Evolutionary conservation across 1,140 invertebrate genomes (phyloP), one percentile per base, ranked within the genome.

Genomic region (Cherax quadricarinatus): DNA sequence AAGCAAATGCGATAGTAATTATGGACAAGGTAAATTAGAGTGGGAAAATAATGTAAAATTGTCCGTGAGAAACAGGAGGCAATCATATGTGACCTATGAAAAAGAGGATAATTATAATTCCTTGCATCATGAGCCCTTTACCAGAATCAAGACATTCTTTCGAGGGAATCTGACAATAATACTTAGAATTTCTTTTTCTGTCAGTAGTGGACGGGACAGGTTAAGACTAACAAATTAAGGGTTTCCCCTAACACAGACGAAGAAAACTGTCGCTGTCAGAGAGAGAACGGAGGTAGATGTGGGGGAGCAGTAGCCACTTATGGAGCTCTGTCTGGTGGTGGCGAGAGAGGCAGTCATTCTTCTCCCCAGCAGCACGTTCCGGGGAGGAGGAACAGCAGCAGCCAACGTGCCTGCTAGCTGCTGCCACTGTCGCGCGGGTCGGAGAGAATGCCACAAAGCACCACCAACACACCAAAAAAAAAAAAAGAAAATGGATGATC

Each of bases 281-380:
- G 86, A 14, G 14, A 88, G 78, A 88, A 80, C 53, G 86, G 53
- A 80, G 78, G 78, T 88, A 88, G 78, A 81, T 80, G 30, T 80
- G 78, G 86, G 60, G 16, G 79, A 81, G 16, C 53, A 49, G 21
- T 16, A 18, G 9, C 2, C 21, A 2, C 9, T 88, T 88, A 88
- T 88, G 75, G 24, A 12, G 16, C 24, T 18, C 86, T 88, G 75
- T 88, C 79, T 53, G 60, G 75, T 88, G 53, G 86, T 88, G 86
- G 78, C 86, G 57, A 88, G 73, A 24, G 24, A 88, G 86, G 86
- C 86, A 88, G 86, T 53, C 51, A 79, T 88, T 75, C 78, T 88
- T 75, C 78, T 70, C 86, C 75, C 86, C 75, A 75, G 70, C 75
- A 75, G 78, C 86, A 88, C 73, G 75, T 88, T 53, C 60, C 78